These are phyloP conservation scores for Cynoglossus semilaevis DNA, from an alignment of 2,113 vertebrate species.

Conservation along the genomic window DNA sequence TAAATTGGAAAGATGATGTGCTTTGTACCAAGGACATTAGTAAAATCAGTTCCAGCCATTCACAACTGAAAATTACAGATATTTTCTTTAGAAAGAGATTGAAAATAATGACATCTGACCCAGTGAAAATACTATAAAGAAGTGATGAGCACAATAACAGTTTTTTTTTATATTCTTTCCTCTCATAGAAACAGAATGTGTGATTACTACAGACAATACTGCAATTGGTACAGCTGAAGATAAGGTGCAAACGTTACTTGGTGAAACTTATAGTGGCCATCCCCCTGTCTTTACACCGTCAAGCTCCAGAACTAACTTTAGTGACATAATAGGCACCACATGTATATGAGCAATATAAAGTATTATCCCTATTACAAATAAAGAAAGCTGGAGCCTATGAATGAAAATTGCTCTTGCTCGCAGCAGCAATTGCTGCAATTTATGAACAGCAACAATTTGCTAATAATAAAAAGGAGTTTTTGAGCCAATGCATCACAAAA, in stretches of 20 bases:
- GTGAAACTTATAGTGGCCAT: too few relatives aligned
- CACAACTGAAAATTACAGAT: constrained; percentile 2
- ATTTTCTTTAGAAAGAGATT: too few relatives aligned
- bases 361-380: constrained; percentile 1
- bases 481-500: constrained; percentile 22
- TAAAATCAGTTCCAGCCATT: constrained; percentile 35
- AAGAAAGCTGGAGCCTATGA: constrained; percentile 16
- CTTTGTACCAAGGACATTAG: constrained; percentile 43
- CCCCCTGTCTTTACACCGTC: too few relatives aligned
- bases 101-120: too few relatives aligned
- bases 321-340: background rate
- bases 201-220: too few relatives aligned
- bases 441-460: constrained; percentile 10
- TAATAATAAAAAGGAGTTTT: constrained; percentile 5
- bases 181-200: too few relatives aligned
- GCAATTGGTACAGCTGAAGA: too few relatives aligned
- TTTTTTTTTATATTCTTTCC: too few relatives aligned
- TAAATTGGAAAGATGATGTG: constrained; percentile 49
- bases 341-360: constrained; percentile 17
- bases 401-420: constrained; percentile 14
- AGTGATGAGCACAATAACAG: too few relatives aligned
- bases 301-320: background rate
- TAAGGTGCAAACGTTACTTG: too few relatives aligned
- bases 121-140: too few relatives aligned
- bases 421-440: constrained; percentile 18